Base-by-base conservation (phyloP, 2,888 invertebrate species). In the Harpagoxenus sublaevis region DNA sequence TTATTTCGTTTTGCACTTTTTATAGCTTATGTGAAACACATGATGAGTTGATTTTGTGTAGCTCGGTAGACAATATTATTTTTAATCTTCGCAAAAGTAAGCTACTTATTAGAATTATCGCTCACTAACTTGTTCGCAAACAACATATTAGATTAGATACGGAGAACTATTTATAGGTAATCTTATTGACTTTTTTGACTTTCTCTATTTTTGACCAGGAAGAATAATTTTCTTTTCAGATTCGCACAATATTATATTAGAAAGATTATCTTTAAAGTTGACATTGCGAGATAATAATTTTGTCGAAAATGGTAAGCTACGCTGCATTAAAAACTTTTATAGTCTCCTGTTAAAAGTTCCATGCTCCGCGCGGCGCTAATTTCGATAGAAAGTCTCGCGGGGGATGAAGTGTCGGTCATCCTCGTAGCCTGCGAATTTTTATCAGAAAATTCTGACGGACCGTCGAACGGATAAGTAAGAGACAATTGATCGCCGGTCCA, bases 291-390 rank as follows among this genome's bases (percentile, higher is more conserved):
- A 77, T 51, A 42, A 42, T 68, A 31, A 68, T 45, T 39, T 53
- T 31, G 42, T 23, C 23, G 42, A 55, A 39, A 35, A 42, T 51
- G 0, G 1, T 66, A 66, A 48, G 31, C 1, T 42, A 35, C 0
- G 66, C 28, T 6, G 23, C 18, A 45, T 35, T 28, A 57, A 55
- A 18, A 79, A 57, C 55, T 70, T 45, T 71, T 57, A 79, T 79
- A 57, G n/a, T 15, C 15, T 55, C 4, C 45, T 70, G 45, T 79
- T 60, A 60, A 81, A 73, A 81, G 48, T 48, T 48, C 9, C 3
- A 71, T 9, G 18, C n/a, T 71, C 23, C 23, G 23, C 23, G 10
- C 3, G 5, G 45, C 9, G 12, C 18, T 48, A 60, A 71, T 79
- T 79, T 79, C n/a, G 57, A 57, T 39, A 31, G 23, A 8, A 71